phyloP scores from a whole-genome alignment of 2,113 vertebrate species.

The Proteles cristata region DNA sequence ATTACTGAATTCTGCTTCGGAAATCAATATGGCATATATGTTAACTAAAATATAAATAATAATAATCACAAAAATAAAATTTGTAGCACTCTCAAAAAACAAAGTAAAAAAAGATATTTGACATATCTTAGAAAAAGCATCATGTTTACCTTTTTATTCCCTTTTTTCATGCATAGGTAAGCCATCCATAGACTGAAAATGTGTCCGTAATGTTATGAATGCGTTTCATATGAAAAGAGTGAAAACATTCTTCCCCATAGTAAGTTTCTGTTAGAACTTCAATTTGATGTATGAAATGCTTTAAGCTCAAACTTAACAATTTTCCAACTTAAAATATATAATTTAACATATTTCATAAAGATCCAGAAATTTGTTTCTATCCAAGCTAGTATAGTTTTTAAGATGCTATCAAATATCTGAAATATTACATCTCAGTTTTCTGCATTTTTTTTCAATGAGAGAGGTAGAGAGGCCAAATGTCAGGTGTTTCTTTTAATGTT shows the following conservation, averaged over 20 bases:
- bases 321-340: not conserved
- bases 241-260: conserved; percentile 60
- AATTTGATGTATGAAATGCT: conserved; percentile 61
- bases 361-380: conserved; percentile 14
- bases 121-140: not conserved
- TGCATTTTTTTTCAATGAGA: not conserved
- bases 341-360: not conserved
- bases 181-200: not conserved
- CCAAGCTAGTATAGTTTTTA: not conserved
- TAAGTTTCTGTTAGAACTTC: conserved; percentile 34
- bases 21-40: no score
- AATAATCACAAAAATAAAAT: no score
- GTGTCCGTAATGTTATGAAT: conserved; percentile 54
- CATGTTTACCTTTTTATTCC: not conserved
- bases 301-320: conserved; percentile 57
- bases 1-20: no score
- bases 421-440: not conserved
- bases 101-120: not conserved
- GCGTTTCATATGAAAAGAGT: conserved; percentile 48
- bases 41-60: no score
- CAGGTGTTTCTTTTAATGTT: not conserved
- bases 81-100: no score
- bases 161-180: conserved; percentile 7
- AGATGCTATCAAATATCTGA: not conserved
- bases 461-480: not conserved